These are phyloP conservation scores for Lissocephala sabroskyi DNA, from an alignment of 2,888 invertebrate species.

Conservation along the genomic window DNA sequence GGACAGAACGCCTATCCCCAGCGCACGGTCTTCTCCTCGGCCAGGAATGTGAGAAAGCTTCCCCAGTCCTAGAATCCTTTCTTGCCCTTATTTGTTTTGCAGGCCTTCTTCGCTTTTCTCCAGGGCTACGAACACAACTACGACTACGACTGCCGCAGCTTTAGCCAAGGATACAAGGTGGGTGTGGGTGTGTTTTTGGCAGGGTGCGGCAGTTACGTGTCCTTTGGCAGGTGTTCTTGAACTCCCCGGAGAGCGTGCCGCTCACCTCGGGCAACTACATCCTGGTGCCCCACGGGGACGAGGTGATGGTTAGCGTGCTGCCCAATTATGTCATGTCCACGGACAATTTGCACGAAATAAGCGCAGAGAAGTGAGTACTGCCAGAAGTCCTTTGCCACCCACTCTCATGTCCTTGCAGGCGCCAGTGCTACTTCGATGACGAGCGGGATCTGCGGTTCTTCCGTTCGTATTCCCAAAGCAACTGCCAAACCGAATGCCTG, in stretches of 20 bases:
- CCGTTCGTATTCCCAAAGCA: slow-evolving; percentile 80
- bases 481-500: slow-evolving; percentile 82
- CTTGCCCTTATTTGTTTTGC: too few species aligned
- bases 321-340: slow-evolving; percentile 84
- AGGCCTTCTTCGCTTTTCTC: slow-evolving; percentile 77
- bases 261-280: slow-evolving; percentile 69
- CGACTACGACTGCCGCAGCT: slow-evolving; percentile 81
- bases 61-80: too few species aligned
- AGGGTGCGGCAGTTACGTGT: not conserved
- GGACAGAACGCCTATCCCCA: slow-evolving; percentile 79
- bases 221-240: slow-evolving; percentile 63
- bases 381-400: not conserved
- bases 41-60: too few species aligned
- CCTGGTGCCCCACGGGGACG: slow-evolving; percentile 71
- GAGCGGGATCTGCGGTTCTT: slow-evolving; percentile 79
- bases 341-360: slow-evolving; percentile 76
- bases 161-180: slow-evolving; percentile 81
- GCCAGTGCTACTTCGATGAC: slow-evolving; percentile 80
- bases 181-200: not conserved
- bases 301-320: slow-evolving; percentile 79
- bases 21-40: slow-evolving; percentile 78
- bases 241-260: slow-evolving; percentile 70
- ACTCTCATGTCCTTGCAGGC: slow-evolving; percentile 56
- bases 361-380: slow-evolving; percentile 69
- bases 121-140: slow-evolving; percentile 77